Percentiles rank a stretch among this genome's conserved stretches.
phyloP scores from a whole-genome alignment of 1,140 invertebrate genomes.

The Spodoptera litura region DNA sequence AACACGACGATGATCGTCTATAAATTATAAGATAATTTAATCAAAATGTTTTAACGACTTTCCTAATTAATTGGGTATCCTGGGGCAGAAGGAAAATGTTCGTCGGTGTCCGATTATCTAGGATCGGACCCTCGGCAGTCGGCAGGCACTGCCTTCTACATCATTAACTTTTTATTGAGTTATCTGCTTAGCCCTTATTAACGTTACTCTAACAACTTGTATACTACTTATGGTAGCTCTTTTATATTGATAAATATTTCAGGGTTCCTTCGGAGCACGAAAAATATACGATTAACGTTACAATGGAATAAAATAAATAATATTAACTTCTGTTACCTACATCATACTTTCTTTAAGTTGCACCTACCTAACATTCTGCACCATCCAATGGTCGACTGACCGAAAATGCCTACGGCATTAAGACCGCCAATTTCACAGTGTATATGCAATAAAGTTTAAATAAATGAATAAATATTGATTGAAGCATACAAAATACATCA shows the following conservation, averaged over 20 bases:
- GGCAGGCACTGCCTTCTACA: constrained; percentile 21
- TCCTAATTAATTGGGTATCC: constrained; percentile 30
- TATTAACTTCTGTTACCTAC: too few relatives aligned
- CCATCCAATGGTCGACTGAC: too few relatives aligned
- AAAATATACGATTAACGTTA: too few relatives aligned
- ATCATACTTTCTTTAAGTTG: too few relatives aligned
- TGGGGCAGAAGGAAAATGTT: constrained; percentile 33
- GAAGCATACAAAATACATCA: too few relatives aligned
- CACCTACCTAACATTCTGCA: too few relatives aligned
- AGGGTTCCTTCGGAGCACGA: too few relatives aligned
- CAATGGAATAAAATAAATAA: too few relatives aligned
- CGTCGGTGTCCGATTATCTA: constrained; percentile 35
- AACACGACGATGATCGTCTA: constrained; percentile 28
- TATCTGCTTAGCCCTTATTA: constrained; percentile 23
- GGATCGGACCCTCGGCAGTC: constrained; percentile 16
- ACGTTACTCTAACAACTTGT: not conserved
- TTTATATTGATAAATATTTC: not conserved
- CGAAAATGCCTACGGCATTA: too few relatives aligned
- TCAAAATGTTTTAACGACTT: constrained; percentile 36
- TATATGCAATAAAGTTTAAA: too few relatives aligned
- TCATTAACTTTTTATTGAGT: constrained; percentile 43
- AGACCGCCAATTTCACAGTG: too few relatives aligned
- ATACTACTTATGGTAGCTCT: not conserved
- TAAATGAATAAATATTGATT: too few relatives aligned
- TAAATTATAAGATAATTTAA: constrained; percentile 31